These are phyloP conservation scores for Spinus pinus DNA, from an alignment of 2,797 vertebrate genomes.

Conservation along the genomic window DNA sequence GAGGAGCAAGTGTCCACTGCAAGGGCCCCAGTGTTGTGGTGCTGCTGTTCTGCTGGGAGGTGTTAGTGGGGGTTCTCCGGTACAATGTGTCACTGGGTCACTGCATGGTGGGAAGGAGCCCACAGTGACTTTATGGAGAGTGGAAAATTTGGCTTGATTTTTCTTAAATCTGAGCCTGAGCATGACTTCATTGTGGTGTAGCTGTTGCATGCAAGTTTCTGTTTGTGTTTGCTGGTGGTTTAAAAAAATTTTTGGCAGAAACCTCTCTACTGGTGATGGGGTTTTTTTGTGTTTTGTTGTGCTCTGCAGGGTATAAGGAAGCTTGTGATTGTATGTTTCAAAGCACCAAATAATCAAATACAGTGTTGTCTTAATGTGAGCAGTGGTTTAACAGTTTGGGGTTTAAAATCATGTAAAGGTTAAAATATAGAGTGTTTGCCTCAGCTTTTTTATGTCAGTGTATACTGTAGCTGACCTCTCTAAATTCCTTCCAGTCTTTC, in stretches of 20 bases:
- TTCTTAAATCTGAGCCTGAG: conserved; percentile 24
- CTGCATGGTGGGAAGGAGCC: background rate
- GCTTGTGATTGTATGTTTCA: conserved; percentile 70
- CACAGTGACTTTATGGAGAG: background rate
- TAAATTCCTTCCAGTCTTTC: conserved; percentile 45
- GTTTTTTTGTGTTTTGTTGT: conserved; percentile 54
- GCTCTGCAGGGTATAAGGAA: conserved; percentile 72
- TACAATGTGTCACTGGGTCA: background rate
- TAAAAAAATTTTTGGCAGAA: conserved; percentile 48
- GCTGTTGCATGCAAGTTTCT: conserved; percentile 63
- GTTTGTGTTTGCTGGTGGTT: conserved; percentile 67
- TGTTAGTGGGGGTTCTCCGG: background rate
- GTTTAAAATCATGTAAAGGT: conserved; percentile 30
- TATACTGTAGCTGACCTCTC: conserved; percentile 40
- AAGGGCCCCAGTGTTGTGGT: background rate
- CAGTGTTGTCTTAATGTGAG: conserved; percentile 15
- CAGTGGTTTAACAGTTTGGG: conserved; percentile 60
- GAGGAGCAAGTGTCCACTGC: background rate
- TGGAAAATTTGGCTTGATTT: background rate
- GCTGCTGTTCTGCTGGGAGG: background rate
- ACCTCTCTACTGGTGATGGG: background rate
- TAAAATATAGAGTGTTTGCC: conserved; percentile 14
- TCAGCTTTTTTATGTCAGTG: conserved; percentile 29
- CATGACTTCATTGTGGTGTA: background rate
- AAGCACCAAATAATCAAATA: conserved; percentile 46